These are phyloP conservation scores for Teleogryllus oceanicus DNA, from an alignment of 2,888 invertebrate genomes.

Conservation along the genomic window DNA sequence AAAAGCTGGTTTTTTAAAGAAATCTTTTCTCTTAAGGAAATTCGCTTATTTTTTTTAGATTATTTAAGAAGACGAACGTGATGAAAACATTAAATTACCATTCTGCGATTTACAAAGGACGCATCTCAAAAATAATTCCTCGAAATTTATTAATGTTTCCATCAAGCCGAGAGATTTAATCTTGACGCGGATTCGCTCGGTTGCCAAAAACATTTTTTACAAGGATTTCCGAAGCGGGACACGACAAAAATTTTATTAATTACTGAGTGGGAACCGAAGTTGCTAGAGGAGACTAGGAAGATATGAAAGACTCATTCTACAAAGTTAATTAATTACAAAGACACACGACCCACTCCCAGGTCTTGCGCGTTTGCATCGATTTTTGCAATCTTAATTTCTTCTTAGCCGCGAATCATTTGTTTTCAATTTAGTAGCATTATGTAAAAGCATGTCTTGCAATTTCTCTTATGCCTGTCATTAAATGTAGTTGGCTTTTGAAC, in stretches of 20 bases:
- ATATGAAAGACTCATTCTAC: not conserved
- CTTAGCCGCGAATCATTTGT: not conserved
- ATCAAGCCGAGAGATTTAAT: not conserved
- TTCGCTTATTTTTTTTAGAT: too few relatives aligned
- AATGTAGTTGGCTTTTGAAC: too few relatives aligned
- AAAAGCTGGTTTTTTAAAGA: too few relatives aligned
- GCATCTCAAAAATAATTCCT: not conserved
- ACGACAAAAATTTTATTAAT: not conserved
- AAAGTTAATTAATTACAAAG: slow-evolving; percentile 18
- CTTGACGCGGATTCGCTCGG: not conserved
- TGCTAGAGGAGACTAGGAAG: not conserved
- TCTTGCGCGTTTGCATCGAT: not conserved
- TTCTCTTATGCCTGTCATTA: too few relatives aligned
- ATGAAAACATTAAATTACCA: too few relatives aligned
- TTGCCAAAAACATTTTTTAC: slow-evolving; percentile 9
- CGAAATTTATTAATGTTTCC: not conserved
- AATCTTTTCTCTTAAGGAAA: too few relatives aligned
- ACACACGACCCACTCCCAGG: not conserved
- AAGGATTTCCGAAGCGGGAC: slow-evolving; percentile 1
- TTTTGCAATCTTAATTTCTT: not conserved
- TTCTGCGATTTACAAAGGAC: too few relatives aligned
- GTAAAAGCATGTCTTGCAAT: too few relatives aligned
- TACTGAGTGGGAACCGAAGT: not conserved
- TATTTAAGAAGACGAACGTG: too few relatives aligned
- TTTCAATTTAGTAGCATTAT: not conserved